phyloP scores from a whole-genome alignment of 37 sponge, comb jelly and placozoan genomes.

The Aplysina aerophoba region DNA sequence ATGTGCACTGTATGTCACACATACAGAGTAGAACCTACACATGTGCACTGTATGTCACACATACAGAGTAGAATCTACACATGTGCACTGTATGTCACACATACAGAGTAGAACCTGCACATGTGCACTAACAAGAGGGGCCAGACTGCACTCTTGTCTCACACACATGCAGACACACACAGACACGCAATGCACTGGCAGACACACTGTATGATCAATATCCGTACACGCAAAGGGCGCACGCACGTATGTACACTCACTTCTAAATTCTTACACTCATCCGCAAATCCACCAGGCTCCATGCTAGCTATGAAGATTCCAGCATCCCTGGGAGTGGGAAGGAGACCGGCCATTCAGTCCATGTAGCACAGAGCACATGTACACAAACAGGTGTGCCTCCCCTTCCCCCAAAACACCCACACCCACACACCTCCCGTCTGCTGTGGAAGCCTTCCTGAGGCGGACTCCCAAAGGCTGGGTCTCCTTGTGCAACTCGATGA shows the following conservation, averaged over 20 bases:
- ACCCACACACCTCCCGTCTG: slow-evolving; percentile 50
- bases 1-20: slow-evolving; percentile 1
- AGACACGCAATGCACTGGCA: slow-evolving; percentile 16
- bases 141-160: neutral
- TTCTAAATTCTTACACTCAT: slow-evolving; percentile 41
- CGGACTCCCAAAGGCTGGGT: slow-evolving; percentile 43
- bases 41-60: neutral
- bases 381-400: slow-evolving; percentile 13
- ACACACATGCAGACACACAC: slow-evolving; percentile 23
- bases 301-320: slow-evolving; percentile 63
- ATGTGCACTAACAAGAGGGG: neutral
- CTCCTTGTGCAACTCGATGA: slow-evolving; percentile 65
- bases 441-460: slow-evolving; percentile 43
- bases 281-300: slow-evolving; percentile 63
- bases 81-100: neutral
- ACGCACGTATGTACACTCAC: slow-evolving; percentile 4
- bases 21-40: neutral
- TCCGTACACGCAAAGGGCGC: neutral
- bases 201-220: neutral
- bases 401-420: no score
- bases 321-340: slow-evolving; percentile 56
- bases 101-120: neutral
- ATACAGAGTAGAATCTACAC: slow-evolving; percentile 11
- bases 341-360: neutral
- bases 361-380: neutral